Conservation (phyloP, 53 echinoderm and acorn worm species). For the Holothuria scabra region DNA sequence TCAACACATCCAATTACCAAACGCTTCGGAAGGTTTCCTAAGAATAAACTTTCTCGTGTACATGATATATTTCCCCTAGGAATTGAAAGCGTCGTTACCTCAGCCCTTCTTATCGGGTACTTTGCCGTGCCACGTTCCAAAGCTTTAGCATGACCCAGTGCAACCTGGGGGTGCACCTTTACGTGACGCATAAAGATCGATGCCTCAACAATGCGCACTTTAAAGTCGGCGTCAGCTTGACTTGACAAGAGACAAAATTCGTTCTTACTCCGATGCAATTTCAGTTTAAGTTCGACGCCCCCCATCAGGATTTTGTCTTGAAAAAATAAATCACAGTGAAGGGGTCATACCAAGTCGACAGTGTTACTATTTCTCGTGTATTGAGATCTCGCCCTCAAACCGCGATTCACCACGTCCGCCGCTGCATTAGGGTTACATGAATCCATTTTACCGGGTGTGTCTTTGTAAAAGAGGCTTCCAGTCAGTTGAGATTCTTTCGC, state of each 20-base stretch:
- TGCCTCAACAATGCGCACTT: slow-evolving; percentile 29
- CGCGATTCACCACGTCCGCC: no score
- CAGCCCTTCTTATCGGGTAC: not conserved
- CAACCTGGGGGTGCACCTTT: slow-evolving; percentile 52
- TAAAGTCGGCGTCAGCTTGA: slow-evolving; percentile 52
- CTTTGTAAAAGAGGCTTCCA: slow-evolving; percentile 57
- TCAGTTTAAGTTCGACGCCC: slow-evolving; percentile 67
- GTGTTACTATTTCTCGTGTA: not conserved
- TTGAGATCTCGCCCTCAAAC: slow-evolving; percentile 16
- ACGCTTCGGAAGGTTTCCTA: no score
- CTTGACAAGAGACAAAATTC: not conserved
- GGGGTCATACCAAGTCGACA: slow-evolving; percentile 2
- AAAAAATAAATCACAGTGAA: slow-evolving; percentile 63
- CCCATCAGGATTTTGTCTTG: no score
- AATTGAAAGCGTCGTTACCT: slow-evolving; percentile 51
- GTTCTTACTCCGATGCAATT: slow-evolving; percentile 61
- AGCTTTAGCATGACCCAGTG: slow-evolving; percentile 48
- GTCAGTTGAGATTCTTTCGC: slow-evolving; percentile 68
- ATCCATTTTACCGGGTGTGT: slow-evolving; percentile 40
- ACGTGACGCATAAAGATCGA: slow-evolving; percentile 50
- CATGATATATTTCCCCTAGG: no score
- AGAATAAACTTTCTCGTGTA: no score
- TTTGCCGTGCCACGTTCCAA: not conserved
- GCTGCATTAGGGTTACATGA: not conserved
- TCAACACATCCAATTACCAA: no score